A percentile compares a stretch with the other conserved stretches of the same genome.
phyloP scores from a whole-genome alignment of 2,797 vertebrate species.

The Miopithecus talapoin region DNA sequence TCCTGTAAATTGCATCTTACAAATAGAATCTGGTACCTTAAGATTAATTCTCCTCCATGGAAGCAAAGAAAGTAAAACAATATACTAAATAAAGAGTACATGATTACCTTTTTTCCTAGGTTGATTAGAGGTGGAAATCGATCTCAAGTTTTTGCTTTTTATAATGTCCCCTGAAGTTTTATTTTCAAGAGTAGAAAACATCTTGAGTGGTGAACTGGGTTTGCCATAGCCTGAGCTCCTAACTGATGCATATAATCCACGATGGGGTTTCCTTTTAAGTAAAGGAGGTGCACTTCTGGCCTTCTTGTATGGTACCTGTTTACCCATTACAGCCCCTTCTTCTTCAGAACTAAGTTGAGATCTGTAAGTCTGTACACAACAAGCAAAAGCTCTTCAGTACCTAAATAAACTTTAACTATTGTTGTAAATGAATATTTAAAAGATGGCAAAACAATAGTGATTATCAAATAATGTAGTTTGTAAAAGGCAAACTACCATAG shows the following conservation, averaged over 20 bases:
- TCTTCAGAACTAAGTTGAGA: conserved; percentile 59
- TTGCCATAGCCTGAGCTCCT: conserved; percentile 86
- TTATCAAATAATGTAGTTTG: background rate
- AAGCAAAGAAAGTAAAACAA: conserved; percentile 27
- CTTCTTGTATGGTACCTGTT: conserved; percentile 73
- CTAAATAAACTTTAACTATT: background rate
- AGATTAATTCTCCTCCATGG: background rate
- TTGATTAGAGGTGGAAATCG: conserved; percentile 74
- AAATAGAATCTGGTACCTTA: background rate
- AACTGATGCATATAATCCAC: conserved; percentile 74
- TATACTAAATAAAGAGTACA: background rate
- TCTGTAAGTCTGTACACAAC: conserved; percentile 69
- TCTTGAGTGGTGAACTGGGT: conserved; percentile 77
- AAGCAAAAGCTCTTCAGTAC: conserved; percentile 50
- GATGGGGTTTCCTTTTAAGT: conserved; percentile 81
- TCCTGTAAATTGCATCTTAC: background rate
- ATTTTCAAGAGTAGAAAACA: conserved; percentile 79
- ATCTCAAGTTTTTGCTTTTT: conserved; percentile 76
- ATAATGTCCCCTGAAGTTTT: conserved; percentile 79
- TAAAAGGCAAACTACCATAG: background rate
- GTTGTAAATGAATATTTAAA: conserved; percentile 16
- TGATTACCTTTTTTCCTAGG: conserved; percentile 83
- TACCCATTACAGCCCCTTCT: conserved; percentile 65
- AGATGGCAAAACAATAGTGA: conserved; percentile 9
- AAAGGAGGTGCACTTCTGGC: conserved; percentile 76